Evolutionary conservation across 1,140 invertebrate species (phyloP).

Genomic region (Archivesica marissinica): DNA sequence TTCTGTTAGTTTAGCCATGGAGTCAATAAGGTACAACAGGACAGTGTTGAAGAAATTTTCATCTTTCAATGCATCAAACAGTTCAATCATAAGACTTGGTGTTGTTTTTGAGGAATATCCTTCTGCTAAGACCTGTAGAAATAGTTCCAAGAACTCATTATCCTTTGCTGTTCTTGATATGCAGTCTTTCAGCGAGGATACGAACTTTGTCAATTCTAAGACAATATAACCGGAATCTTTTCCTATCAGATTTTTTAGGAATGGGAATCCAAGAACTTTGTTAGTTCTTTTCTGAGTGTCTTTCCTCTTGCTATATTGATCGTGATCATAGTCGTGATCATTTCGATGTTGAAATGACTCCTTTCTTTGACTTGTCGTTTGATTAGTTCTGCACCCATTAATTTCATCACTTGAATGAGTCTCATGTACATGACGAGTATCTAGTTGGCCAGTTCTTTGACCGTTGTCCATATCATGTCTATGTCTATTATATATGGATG

Average conservation of each 20-base stretch:
- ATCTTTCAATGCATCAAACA: slow-evolving; percentile 25
- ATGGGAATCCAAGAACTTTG: slow-evolving; percentile 5
- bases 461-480: no score
- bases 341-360: background rate
- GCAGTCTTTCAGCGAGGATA: slow-evolving; percentile 5
- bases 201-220: slow-evolving; percentile 30
- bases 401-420: slow-evolving; percentile 16
- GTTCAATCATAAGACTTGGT: background rate
- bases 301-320: background rate
- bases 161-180: background rate
- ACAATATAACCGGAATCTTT: slow-evolving; percentile 22
- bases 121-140: background rate
- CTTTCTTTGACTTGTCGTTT: background rate
- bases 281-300: background rate
- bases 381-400: background rate
- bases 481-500: no score
- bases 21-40: background rate
- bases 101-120: background rate
- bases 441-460: no score
- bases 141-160: background rate
- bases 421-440: no score
- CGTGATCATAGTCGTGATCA: background rate
- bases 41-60: slow-evolving; percentile 20
- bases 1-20: background rate
- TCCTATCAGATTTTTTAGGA: background rate